Percentiles rank a stretch among this genome's conserved stretches.
These are phyloP conservation scores for Gadus chalcogrammus DNA, from an alignment of 2,113 vertebrate genomes.

Conservation along the genomic window DNA sequence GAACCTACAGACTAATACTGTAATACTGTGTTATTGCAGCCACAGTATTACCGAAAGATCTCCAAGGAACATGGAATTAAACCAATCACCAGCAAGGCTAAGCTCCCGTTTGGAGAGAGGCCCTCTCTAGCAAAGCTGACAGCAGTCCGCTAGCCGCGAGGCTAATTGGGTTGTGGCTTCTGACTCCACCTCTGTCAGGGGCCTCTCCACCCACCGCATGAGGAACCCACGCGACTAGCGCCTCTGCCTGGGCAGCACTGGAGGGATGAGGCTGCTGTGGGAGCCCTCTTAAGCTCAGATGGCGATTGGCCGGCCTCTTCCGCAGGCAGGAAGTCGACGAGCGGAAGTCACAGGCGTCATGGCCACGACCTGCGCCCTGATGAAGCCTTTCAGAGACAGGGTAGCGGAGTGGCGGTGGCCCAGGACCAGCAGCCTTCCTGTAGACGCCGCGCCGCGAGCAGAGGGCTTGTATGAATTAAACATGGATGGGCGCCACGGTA, in stretches of 20 bases:
- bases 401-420: conserved; percentile 41
- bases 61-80: too few relatives aligned
- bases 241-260: not conserved
- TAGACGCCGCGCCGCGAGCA: conserved; percentile 20
- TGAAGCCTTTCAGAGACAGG: conserved; percentile 45
- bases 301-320: conserved; percentile 8
- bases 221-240: not conserved
- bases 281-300: conserved; percentile 10
- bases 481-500: conserved; percentile 46
- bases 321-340: conserved; percentile 16
- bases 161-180: not conserved
- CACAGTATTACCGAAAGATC: too few relatives aligned
- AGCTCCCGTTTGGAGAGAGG: too few relatives aligned
- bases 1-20: too few relatives aligned
- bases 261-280: not conserved
- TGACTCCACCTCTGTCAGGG: not conserved
- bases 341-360: conserved; percentile 24
- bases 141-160: not conserved
- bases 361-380: conserved; percentile 28
- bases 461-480: conserved; percentile 47
- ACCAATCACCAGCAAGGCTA: too few relatives aligned
- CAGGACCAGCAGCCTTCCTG: conserved; percentile 44
- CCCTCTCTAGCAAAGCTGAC: conserved; percentile 14
- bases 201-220: not conserved
- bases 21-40: too few relatives aligned